phyloP scores from a whole-genome alignment of 2,888 invertebrate genomes.

The Syrista parreyssii region DNA sequence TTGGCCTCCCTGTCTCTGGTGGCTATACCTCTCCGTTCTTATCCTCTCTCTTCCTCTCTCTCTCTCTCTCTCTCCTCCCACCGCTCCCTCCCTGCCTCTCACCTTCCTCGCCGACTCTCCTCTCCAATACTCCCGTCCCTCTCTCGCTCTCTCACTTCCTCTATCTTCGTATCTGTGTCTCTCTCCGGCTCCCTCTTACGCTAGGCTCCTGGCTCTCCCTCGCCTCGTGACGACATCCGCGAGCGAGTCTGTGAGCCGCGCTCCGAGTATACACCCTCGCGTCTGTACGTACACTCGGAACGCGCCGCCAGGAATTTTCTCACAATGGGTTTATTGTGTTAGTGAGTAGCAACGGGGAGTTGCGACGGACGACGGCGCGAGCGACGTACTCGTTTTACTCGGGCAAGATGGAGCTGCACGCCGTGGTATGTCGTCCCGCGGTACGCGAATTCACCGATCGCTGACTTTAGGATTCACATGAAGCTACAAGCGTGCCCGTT shows the following conservation, averaged over 20 bases:
- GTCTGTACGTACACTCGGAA: slow-evolving; percentile 50
- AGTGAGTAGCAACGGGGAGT: slow-evolving; percentile 38
- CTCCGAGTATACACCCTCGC: slow-evolving; percentile 4
- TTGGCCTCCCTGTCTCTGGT: neutral
- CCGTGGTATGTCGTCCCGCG: neutral
- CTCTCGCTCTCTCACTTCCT: slow-evolving; percentile 5
- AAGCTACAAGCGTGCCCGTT: neutral
- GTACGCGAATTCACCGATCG: neutral
- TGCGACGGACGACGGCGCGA: slow-evolving; percentile 15
- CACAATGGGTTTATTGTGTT: slow-evolving; percentile 57
- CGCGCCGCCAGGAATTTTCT: slow-evolving; percentile 54
- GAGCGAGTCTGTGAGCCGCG: slow-evolving; percentile 22
- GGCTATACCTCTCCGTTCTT: neutral
- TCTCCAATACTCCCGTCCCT: slow-evolving; percentile 1
- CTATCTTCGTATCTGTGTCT: slow-evolving; percentile 3
- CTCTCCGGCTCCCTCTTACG: slow-evolving; percentile 11
- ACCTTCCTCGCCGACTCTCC: slow-evolving; percentile 3
- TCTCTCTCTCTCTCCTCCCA: slow-evolving; percentile 10
- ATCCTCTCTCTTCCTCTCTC: neutral
- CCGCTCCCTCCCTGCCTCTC: slow-evolving; percentile 3
- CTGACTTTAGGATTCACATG: neutral
- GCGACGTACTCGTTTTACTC: slow-evolving; percentile 14
- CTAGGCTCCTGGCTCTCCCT: slow-evolving; percentile 11
- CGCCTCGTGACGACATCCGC: slow-evolving; percentile 45
- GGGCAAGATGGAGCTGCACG: neutral